A percentile compares a stretch with the other conserved stretches of the same genome.
Evolutionary conservation across 64 coral and sea anemone species (phyloP).

Genomic region (Actinia equina): DNA sequence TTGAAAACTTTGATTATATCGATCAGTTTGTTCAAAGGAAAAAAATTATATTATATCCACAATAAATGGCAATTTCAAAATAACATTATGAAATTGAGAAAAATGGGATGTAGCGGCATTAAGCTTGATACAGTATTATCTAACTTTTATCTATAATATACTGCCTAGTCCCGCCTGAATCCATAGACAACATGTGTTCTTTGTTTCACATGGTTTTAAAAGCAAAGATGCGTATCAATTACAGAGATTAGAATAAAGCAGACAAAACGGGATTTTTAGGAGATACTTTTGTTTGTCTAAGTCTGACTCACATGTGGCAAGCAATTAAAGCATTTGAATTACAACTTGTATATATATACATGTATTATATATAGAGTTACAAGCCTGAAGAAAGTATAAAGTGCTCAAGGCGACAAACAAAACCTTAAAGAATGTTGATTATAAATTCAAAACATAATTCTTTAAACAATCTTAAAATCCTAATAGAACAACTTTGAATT

Average conservation of each 20-base stretch:
- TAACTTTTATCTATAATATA: background rate
- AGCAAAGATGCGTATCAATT: background rate
- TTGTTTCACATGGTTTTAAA: background rate
- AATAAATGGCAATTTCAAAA: background rate
- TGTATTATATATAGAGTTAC: background rate
- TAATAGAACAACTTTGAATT: background rate
- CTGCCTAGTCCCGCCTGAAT: background rate
- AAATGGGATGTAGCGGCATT: background rate
- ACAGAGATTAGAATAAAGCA: background rate
- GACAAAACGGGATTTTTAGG: background rate
- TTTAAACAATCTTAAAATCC: background rate
- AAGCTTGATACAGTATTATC: background rate
- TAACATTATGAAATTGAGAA: background rate
- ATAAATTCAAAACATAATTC: background rate
- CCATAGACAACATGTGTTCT: background rate
- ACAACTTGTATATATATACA: background rate
- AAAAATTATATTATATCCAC: too few species aligned
- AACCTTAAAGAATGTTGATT: background rate
- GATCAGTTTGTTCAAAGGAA: background rate
- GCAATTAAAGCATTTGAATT: background rate
- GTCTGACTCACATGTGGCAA: background rate
- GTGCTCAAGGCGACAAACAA: background rate
- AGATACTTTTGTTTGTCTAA: background rate
- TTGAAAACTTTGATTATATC: background rate
- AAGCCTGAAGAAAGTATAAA: background rate